phyloP scores from a whole-genome alignment of 1,140 invertebrate species.

The Lucilia sericata region DNA sequence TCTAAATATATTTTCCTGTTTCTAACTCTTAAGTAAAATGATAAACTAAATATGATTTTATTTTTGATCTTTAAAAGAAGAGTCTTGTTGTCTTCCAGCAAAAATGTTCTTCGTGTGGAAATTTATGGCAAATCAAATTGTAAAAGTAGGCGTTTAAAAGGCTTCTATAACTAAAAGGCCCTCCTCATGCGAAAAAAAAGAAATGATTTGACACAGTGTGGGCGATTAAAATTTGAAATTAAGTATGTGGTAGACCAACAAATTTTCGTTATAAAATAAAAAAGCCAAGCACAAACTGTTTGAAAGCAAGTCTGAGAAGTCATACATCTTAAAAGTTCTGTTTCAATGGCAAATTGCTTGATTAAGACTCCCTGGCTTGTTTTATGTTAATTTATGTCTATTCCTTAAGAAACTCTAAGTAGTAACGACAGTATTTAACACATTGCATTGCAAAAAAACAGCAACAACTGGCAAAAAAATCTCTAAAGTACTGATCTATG shows the following conservation, averaged over 20 bases:
- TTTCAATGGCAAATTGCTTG: not conserved
- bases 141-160: constrained; percentile 4
- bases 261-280: not conserved
- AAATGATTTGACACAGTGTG: constrained; percentile 4
- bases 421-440: constrained; percentile 29
- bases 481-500: not conserved
- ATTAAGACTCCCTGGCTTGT: not conserved
- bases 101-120: not conserved
- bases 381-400: constrained; percentile 17
- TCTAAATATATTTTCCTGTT: not conserved
- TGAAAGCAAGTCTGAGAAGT: too few species aligned
- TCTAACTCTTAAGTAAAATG: not conserved
- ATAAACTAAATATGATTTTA: too few species aligned
- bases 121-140: constrained; percentile 31
- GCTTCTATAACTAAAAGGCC: not conserved
- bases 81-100: not conserved
- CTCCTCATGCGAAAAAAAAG: not conserved
- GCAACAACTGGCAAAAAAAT: not conserved
- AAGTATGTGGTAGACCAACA: not conserved
- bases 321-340: too few species aligned
- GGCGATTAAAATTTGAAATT: constrained; percentile 17
- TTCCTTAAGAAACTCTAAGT: constrained; percentile 6
- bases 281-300: not conserved
- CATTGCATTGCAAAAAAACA: not conserved
- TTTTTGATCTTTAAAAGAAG: not conserved